Evolutionary conservation across 2,113 vertebrate species (phyloP).

Genomic region (Bettongia penicillata): DNA sequence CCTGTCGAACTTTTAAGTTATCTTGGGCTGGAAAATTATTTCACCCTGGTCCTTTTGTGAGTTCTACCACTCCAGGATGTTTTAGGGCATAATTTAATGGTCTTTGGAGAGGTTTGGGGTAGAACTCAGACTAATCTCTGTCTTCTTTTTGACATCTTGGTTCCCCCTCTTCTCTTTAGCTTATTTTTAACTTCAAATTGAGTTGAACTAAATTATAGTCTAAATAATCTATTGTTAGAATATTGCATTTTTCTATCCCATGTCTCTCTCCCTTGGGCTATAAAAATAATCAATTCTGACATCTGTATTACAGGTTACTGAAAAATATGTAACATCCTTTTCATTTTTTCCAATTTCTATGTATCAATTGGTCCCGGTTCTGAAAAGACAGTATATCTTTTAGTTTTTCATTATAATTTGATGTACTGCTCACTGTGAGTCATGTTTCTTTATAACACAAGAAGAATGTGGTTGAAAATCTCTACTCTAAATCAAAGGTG

Average conservation of each 20-base stretch:
- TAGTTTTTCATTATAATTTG: slow-evolving; percentile 44
- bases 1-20: too few relatives aligned
- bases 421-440: not conserved
- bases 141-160: too few relatives aligned
- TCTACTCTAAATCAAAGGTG: not conserved
- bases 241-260: not conserved
- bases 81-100: too few relatives aligned
- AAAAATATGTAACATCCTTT: not conserved
- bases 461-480: not conserved
- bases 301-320: not conserved
- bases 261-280: not conserved
- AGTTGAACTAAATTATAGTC: slow-evolving; percentile 9
- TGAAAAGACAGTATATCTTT: not conserved
- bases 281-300: slow-evolving; percentile 10
- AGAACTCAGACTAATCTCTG: too few relatives aligned
- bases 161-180: not conserved
- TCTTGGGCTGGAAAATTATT: too few relatives aligned
- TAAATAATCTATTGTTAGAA: not conserved
- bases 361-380: not conserved
- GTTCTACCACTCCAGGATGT: too few relatives aligned
- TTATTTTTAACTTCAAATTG: slow-evolving; percentile 24
- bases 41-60: too few relatives aligned
- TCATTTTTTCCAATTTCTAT: not conserved
- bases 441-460: slow-evolving; percentile 30
- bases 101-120: too few relatives aligned